Evolutionary conservation across 2,113 vertebrate species (phyloP).

Genomic region (Silurus asotus): DNA sequence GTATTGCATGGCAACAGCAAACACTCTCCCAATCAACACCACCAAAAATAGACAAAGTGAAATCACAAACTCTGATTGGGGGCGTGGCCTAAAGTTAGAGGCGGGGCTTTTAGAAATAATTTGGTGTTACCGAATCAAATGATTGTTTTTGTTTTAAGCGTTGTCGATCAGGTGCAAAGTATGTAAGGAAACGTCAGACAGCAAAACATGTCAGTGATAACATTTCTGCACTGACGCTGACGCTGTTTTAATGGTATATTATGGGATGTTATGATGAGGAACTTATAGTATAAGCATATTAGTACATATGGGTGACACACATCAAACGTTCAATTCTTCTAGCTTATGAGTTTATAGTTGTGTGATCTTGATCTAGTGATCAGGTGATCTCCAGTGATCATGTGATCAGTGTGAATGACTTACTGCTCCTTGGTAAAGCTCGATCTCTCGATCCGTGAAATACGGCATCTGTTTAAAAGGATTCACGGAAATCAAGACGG

Average conservation of each 20-base stretch:
- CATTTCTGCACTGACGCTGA: too few species aligned
- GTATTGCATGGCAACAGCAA: neutral
- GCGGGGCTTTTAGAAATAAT: neutral
- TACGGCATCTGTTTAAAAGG: slow-evolving; percentile 99
- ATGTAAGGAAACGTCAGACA: too few species aligned
- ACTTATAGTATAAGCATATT: too few species aligned
- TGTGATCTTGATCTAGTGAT: neutral
- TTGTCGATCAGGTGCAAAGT: too few species aligned
- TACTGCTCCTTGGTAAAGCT: slow-evolving; percentile 95
- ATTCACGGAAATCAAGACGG: slow-evolving; percentile 93
- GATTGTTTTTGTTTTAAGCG: neutral
- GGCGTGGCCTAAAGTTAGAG: neutral
- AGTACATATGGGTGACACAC: neutral
- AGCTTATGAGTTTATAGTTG: neutral
- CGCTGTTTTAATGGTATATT: too few species aligned
- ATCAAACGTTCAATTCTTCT: neutral
- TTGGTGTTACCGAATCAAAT: neutral
- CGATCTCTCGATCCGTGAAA: slow-evolving; percentile 91
- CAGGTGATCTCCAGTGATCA: neutral
- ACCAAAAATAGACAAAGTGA: neutral
- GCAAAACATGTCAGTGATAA: too few species aligned
- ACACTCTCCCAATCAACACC: neutral
- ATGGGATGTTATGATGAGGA: too few species aligned
- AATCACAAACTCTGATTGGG: neutral
- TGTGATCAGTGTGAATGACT: slow-evolving; percentile 62